Base-by-base conservation (phyloP, 2,113 vertebrate genomes). In the Leptodactylus fuscus region DNA sequence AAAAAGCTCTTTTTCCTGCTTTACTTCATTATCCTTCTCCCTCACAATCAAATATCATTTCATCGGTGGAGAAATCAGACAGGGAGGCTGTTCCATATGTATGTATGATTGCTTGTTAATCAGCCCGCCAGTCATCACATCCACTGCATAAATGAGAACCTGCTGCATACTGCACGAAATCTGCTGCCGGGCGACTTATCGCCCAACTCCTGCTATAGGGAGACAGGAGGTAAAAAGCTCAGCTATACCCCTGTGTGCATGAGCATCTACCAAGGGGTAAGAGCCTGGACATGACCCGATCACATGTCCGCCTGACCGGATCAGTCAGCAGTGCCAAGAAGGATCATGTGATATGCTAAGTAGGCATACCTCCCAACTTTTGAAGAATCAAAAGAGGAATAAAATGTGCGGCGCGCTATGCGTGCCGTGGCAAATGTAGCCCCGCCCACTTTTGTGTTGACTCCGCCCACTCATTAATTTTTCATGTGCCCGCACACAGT, bases 101-200 rank as follows among this genome's bases (percentile, higher is more conserved):
- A 85, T 74, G 48, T 51, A 15, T 78, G 58, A 85, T 85, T 53
- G 83, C 46, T 74, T 85, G 60, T 49, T 85, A 79, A 85, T 85
- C 83, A 78, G 41, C 41, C 22, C 44, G 51, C 41, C 46, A 69
- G 46, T 79, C 76, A 79, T 85, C 51, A 85, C 62, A 85, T 69
- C 55, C 38, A 38, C 16, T 79, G 51, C 58, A 79, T 79, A 41
- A 79, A 77, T 77, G 76, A 79, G 32, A 36, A 55, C 15, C 20
- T 49, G 3, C 11, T 49, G 71, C 49, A 79, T 22, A 58, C 13
- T 15, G 27, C 22, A 16, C 9, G 16, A 34, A 41, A 60, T 41
- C 9, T 69, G 12, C 18, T 36, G 65, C 18, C 12, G 2, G 34
- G 22, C 20, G 29, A 65, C 60, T 27, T 13, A 10, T 62, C 27